Evolutionary conservation across 2,888 invertebrate genomes (phyloP).

Genomic region (Drosophila phalerata): DNA sequence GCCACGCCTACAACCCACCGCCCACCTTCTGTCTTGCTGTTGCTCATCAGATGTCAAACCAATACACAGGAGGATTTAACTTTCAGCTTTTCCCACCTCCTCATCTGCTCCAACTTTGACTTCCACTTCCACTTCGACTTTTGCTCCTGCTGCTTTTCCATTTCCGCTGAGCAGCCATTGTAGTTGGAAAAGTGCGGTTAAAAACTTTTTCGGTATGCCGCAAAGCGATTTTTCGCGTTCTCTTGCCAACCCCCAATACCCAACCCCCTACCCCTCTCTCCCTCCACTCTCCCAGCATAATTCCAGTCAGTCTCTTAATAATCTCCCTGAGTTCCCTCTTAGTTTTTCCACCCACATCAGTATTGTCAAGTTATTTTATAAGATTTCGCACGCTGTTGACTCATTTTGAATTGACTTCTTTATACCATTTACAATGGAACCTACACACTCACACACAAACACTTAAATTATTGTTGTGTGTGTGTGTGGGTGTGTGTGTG

Average conservation of each 20-base stretch:
- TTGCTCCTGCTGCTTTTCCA: slow-evolving; percentile 61
- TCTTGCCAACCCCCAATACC: slow-evolving; percentile 10
- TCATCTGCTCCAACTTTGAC: slow-evolving; percentile 2
- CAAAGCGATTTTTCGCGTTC: slow-evolving; percentile 76
- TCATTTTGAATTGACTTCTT: slow-evolving; percentile 48
- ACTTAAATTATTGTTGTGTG: not conserved
- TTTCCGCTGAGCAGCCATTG: slow-evolving; percentile 68
- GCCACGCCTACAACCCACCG: slow-evolving; percentile 17
- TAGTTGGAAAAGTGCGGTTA: slow-evolving; percentile 70
- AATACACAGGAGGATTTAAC: slow-evolving; percentile 78
- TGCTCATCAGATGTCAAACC: slow-evolving; percentile 80
- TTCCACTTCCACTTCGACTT: slow-evolving; percentile 10
- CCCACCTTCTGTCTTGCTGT: slow-evolving; percentile 49
- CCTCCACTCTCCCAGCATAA: not conserved
- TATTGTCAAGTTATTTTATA: slow-evolving; percentile 74
- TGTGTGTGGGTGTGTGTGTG: slow-evolving; percentile 1
- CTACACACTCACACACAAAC: slow-evolving; percentile 13
- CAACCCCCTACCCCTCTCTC: not conserved
- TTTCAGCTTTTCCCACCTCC: slow-evolving; percentile 41
- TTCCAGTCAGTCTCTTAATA: slow-evolving; percentile 50
- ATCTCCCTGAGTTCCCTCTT: slow-evolving; percentile 27
- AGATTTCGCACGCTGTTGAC: slow-evolving; percentile 62
- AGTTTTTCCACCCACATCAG: not conserved
- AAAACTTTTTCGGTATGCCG: slow-evolving; percentile 73
- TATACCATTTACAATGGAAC: slow-evolving; percentile 41